Base-by-base conservation (phyloP, 2,113 vertebrate species). In the Pollachius pollachius region DNA sequence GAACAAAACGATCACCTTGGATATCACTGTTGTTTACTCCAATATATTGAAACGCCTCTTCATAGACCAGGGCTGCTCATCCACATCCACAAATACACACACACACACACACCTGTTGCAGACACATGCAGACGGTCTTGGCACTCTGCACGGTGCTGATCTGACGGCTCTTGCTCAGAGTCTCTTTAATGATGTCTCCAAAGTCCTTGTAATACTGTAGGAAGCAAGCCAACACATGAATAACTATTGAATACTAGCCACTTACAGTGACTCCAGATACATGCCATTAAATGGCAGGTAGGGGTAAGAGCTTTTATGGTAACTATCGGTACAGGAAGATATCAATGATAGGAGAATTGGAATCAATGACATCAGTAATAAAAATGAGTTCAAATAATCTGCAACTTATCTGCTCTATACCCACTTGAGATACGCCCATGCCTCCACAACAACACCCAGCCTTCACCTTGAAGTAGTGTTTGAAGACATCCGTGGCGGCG, bases 161-260 rank as follows among this genome's bases (percentile, higher is more conserved):
- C 64, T 89, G 89, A 68, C 92, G 94, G 15, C 81, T 85, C 77
- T 87, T 92, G 66, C 84, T 94, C 79, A 97, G 59, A 0, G 89
- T 94, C 78, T 95, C 94, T 82, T 95, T 97, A 75, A 97, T 96
- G 81, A 97, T 94, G 82, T 97, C 95, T 25, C 96, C 96, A 12
- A 93, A 97, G 77, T 95, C 94, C 30, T 73, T 89, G 73, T 94
- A 95, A 80, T 87, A 94, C 96, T 97, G 79, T 1, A 60, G 37
- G n/a, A 69, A 72, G 74, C 2, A 37, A 48, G n/a, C 41, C 5
- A 12, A 9, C 41, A 1, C 41, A 34, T 34, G 6, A 5, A 34
- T 34, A 34, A 4, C 4, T 34, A 23, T 23, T 23, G 23, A 23
- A 23, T 5, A 34, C 30, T 4, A 34, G 30, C 4, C 30, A 34